Conservation (phyloP, 2,888 invertebrate genomes). For the Volucella inanis region DNA sequence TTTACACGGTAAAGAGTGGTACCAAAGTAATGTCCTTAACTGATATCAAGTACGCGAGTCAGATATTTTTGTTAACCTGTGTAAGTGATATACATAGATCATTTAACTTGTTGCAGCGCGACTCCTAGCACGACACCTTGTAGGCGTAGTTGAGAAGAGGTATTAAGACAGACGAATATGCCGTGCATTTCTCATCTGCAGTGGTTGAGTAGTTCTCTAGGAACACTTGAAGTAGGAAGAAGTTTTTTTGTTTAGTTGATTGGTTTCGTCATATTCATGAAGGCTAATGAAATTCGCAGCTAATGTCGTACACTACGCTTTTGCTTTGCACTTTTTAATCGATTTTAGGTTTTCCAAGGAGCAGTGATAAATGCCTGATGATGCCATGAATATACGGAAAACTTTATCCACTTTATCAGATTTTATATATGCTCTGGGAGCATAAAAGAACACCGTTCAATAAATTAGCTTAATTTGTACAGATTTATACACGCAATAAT, state of each 20-base stretch:
- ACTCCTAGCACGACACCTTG: too few species aligned
- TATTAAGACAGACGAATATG: background rate
- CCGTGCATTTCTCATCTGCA: constrained; percentile 6
- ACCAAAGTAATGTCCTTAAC: constrained; percentile 23
- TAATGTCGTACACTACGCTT: too few species aligned
- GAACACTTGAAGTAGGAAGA: background rate
- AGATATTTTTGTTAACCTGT: constrained; percentile 50
- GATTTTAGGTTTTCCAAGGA: too few species aligned
- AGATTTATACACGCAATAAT: too few species aligned
- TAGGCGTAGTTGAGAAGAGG: background rate
- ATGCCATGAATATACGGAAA: too few species aligned
- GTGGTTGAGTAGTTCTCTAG: background rate
- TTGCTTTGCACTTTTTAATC: too few species aligned
- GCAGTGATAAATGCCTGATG: too few species aligned
- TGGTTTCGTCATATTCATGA: background rate
- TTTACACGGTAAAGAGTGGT: background rate
- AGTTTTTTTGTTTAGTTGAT: background rate
- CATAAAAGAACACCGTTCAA: too few species aligned
- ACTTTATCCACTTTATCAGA: too few species aligned
- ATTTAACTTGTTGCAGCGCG: constrained; percentile 47
- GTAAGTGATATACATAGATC: background rate
- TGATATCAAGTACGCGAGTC: constrained; percentile 13
- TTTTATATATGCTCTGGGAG: too few species aligned
- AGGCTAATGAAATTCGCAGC: background rate
- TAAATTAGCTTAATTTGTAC: too few species aligned